Percentiles rank a stretch among this genome's conserved stretches.
Conservation (phyloP, 1,140 invertebrate species). For the Magallana angulata region DNA sequence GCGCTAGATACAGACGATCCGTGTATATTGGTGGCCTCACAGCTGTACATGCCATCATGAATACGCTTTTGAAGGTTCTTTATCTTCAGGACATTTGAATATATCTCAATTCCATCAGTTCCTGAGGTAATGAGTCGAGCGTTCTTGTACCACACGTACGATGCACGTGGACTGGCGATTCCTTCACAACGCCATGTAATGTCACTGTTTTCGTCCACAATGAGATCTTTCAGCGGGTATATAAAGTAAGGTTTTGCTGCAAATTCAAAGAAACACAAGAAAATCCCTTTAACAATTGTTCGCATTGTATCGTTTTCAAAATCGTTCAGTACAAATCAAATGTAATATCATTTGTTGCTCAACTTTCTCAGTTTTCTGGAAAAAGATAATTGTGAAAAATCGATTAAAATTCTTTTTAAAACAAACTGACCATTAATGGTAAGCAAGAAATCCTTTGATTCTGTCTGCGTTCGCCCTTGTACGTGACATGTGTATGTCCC, state of each 20-base stretch:
- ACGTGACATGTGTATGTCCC: slow-evolving; percentile 95
- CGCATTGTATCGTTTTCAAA: too few species aligned
- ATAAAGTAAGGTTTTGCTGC: slow-evolving; percentile 94
- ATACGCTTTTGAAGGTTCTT: slow-evolving; percentile 57
- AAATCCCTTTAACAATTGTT: too few species aligned
- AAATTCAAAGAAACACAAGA: slow-evolving; percentile 57
- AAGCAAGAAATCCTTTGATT: slow-evolving; percentile 38
- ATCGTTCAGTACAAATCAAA: too few species aligned
- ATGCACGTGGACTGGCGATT: slow-evolving; percentile 95
- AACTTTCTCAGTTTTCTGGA: too few species aligned
- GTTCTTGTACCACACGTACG: slow-evolving; percentile 93
- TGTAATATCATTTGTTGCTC: too few species aligned
- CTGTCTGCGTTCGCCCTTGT: slow-evolving; percentile 53
- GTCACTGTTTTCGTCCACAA: slow-evolving; percentile 90
- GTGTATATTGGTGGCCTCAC: slow-evolving; percentile 92
- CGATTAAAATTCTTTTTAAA: neutral
- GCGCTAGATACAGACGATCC: slow-evolving; percentile 92
- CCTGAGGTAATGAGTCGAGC: slow-evolving; percentile 81
- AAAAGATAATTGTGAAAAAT: too few species aligned
- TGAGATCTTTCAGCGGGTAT: slow-evolving; percentile 92
- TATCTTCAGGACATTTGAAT: slow-evolving; percentile 65
- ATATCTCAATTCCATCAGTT: slow-evolving; percentile 80
- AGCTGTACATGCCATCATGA: slow-evolving; percentile 98
- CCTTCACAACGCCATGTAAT: slow-evolving; percentile 97
- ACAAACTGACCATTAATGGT: slow-evolving; percentile 36